Evolutionary conservation across 2,797 vertebrate species (phyloP).

Genomic region (Podarcis lilfordi): DNA sequence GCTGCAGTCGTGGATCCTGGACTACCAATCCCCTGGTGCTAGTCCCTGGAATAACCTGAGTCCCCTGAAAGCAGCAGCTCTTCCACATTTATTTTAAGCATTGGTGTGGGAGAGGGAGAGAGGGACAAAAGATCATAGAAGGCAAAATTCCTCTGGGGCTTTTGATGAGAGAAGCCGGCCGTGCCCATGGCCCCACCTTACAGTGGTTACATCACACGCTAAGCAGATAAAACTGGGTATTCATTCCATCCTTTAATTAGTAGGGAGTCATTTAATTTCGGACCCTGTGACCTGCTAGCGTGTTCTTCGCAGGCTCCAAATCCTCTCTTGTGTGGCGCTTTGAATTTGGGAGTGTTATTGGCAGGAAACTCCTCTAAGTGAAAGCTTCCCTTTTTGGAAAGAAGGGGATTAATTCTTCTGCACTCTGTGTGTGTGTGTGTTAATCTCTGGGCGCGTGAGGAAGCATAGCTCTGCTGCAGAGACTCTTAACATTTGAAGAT

Average conservation of each 20-base stretch:
- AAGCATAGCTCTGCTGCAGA: too few relatives aligned
- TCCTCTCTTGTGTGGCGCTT: background rate
- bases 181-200: background rate
- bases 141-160: background rate
- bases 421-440: background rate
- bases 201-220: background rate
- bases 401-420: background rate
- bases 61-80: too few relatives aligned
- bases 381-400: background rate
- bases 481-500: too few relatives aligned
- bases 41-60: background rate
- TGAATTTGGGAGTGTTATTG: fast-evolving
- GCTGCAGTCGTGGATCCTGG: background rate
- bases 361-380: background rate
- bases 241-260: background rate
- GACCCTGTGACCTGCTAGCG: background rate
- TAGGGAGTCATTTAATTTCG: fast-evolving
- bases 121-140: background rate
- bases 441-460: background rate
- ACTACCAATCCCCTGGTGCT: background rate
- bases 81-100: background rate
- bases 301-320: fast-evolving
- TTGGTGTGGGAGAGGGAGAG: background rate
- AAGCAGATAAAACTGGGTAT: background rate
- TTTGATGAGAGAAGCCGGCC: background rate